Evolutionary conservation across 2,113 vertebrate species (phyloP).

Genomic region (Hippocampus abdominalis): DNA sequence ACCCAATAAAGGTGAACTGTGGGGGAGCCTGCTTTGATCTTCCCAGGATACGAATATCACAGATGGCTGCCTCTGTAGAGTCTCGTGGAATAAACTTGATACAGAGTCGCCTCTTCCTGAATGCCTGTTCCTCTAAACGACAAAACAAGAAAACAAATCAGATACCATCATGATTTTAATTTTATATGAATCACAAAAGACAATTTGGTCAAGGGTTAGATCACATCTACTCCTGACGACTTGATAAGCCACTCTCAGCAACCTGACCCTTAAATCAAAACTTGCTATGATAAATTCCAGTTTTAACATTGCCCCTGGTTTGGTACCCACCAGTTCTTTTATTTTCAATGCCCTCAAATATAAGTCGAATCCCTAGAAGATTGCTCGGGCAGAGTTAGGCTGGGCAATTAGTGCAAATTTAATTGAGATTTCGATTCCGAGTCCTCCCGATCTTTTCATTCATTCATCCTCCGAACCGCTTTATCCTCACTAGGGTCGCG

Average conservation of each 20-base stretch:
- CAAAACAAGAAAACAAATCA: not conserved
- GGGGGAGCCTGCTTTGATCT: slow-evolving; percentile 93
- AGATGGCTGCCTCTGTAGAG: slow-evolving; percentile 95
- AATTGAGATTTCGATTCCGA: too few relatives aligned
- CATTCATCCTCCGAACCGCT: too few relatives aligned
- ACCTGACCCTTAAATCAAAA: not conserved
- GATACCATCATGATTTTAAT: not conserved
- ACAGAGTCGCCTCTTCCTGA: slow-evolving; percentile 93
- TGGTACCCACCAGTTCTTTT: not conserved
- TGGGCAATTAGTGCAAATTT: too few relatives aligned
- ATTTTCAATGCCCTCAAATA: not conserved
- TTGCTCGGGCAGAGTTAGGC: too few relatives aligned
- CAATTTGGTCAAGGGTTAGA: not conserved
- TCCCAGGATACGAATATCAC: slow-evolving; percentile 91
- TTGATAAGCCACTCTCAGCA: not conserved
- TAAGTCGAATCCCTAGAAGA: not conserved
- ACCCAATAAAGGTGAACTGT: slow-evolving; percentile 97
- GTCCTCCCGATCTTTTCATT: too few relatives aligned
- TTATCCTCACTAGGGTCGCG: too few relatives aligned
- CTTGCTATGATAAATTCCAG: not conserved
- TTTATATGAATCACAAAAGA: not conserved
- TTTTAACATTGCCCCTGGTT: not conserved
- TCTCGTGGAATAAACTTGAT: slow-evolving; percentile 98
- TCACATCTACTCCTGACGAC: not conserved
- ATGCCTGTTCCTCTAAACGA: slow-evolving; percentile 87